Conservation (phyloP, 1,140 invertebrate genomes). For the Aphaenogaster rudis region DNA sequence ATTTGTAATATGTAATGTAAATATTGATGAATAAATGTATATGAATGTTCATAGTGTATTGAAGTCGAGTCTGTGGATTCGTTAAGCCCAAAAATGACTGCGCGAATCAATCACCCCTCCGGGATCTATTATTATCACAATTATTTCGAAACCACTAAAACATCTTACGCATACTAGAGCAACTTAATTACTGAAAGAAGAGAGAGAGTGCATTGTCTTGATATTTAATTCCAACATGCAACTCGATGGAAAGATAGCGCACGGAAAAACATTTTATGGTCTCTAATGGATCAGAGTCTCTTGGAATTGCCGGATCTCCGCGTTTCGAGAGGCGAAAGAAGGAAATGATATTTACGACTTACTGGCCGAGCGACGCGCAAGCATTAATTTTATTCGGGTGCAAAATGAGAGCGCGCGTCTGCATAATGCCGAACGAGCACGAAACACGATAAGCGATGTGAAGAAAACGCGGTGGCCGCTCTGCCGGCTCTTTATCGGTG, state of each 20-base stretch:
- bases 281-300: constrained; percentile 53
- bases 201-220: not conserved
- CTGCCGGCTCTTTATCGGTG: constrained; percentile 56
- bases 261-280: constrained; percentile 47
- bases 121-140: not conserved
- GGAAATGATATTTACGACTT: constrained; percentile 57
- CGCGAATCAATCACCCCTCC: not conserved
- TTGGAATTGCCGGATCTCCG: constrained; percentile 35
- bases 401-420: constrained; percentile 50
- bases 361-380: constrained; percentile 38
- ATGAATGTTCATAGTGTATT: not conserved
- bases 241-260: constrained; percentile 1
- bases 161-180: not conserved
- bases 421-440: constrained; percentile 42
- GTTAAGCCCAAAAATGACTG: not conserved
- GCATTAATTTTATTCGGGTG: constrained; percentile 50
- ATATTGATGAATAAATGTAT: not conserved
- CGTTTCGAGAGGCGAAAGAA: not conserved
- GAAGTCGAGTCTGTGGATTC: not conserved
- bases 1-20: not conserved
- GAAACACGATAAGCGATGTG: constrained; percentile 57
- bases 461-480: constrained; percentile 41
- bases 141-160: not conserved
- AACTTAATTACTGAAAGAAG: constrained; percentile 22
- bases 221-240: constrained; percentile 26